Evolutionary conservation across 2,113 vertebrate species (phyloP), one percentile per base, ranked within the genome.

Genomic region (Tenebrosternarchus preto): DNA sequence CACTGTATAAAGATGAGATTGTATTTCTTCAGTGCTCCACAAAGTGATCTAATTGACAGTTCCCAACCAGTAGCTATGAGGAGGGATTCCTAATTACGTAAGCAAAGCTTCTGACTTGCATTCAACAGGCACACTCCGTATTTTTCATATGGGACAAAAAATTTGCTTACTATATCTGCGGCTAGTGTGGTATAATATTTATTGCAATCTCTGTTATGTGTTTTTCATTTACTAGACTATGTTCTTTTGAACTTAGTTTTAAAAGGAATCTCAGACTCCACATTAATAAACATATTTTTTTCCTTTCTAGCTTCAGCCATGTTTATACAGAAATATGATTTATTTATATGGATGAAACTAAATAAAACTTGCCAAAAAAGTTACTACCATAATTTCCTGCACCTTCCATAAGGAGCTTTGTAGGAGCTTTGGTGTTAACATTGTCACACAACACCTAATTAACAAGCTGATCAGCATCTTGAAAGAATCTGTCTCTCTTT

Each of bases 1-100:
- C 80, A 16, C 79, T 46, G 88, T 67, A 93, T 92, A 93, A 93
- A 93, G 90, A 88, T 85, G 84, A 90, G 90, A 91, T 92, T 93
- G 93, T 94, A 76, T 90, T 92, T 92, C 88, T 88, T 90, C 91
- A 91, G 81, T 55, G 87, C 89, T 85, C 87, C 91, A 92, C 87
- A 90, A 91, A 91, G 89, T 83, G 77, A 88, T 89, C 89, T 88
- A 90, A 93, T 93, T 93, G 90, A 90, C 88, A 86, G 83, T 88
- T 92, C 89, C 85, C 88, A 90, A 85, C 89, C 88, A 87, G 89
- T 83, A 88, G 84, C 84, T 80, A 84, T 12, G 81, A 89, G 76
- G 76, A 89, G 64, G 85, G 80, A 84, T 87, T 87, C 75, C 88
- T 88, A 89, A 92, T 93, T 91, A 92, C 88, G 87, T 92, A 91